These are phyloP conservation scores for Meda fulgida DNA, from an alignment of 2,797 vertebrate genomes.

Conservation along the genomic window DNA sequence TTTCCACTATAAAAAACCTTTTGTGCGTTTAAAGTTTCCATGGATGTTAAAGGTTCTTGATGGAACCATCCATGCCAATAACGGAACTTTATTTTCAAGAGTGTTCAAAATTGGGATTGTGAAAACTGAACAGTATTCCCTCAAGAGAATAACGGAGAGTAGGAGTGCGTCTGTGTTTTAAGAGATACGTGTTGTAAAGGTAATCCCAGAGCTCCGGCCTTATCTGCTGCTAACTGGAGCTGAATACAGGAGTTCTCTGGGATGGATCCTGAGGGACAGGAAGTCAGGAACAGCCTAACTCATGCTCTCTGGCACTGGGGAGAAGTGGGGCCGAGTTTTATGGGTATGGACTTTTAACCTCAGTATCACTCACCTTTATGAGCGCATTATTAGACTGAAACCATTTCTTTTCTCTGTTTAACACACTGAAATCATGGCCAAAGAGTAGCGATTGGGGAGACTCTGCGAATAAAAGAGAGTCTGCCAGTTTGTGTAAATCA, in stretches of 20 bases:
- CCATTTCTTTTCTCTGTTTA: conserved; percentile 47
- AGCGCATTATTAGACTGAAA: conserved; percentile 29
- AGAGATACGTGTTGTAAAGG: conserved; percentile 54
- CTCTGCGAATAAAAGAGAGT: conserved; percentile 35
- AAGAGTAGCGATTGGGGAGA: conserved; percentile 9
- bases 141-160: conserved; percentile 11
- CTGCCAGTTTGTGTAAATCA: conserved; percentile 63
- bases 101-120: background rate
- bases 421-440: background rate
- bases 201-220: conserved; percentile 53
- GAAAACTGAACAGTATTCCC: conserved; percentile 6
- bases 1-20: background rate
- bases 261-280: conserved; percentile 64
- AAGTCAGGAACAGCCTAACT: conserved; percentile 61
- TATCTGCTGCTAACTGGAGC: conserved; percentile 62
- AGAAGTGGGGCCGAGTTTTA: conserved; percentile 39
- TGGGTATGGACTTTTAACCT: conserved; percentile 55
- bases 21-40: background rate
- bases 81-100: background rate
- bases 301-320: conserved; percentile 50
- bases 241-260: conserved; percentile 54
- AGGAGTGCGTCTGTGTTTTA: conserved; percentile 45
- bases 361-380: conserved; percentile 39
- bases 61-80: background rate
- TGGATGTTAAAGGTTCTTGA: background rate